A percentile compares a stretch with the other conserved stretches of the same genome.
These are phyloP conservation scores for Acrossocheilus fasciatus DNA, from an alignment of 2,797 vertebrate species.

Conservation along the genomic window DNA sequence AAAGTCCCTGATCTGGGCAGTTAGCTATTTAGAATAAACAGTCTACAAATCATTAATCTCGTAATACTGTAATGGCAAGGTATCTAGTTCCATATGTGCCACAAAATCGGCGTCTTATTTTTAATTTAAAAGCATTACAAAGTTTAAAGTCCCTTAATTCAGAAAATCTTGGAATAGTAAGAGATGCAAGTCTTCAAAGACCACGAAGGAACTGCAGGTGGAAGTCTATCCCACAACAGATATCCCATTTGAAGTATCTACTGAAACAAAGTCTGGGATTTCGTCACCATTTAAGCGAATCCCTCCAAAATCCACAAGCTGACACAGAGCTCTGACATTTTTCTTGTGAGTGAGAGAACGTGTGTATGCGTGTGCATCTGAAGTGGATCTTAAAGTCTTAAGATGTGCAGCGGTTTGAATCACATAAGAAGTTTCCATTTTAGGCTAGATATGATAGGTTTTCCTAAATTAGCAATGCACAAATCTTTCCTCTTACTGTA, in stretches of 20 bases:
- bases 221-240: neutral
- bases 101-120: neutral
- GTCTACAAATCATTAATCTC: conserved; percentile 30
- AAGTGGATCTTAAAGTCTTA: neutral
- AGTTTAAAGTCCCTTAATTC: conserved; percentile 5
- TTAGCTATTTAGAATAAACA: conserved; percentile 12
- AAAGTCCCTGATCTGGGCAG: conserved; percentile 2
- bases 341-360: neutral
- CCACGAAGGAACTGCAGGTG: conserved; percentile 16
- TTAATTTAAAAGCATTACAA: neutral
- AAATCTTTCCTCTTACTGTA: conserved; percentile 37
- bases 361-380: neutral
- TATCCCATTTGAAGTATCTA: conserved; percentile 1
- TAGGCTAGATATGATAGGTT: conserved; percentile 31
- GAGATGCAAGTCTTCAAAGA: neutral
- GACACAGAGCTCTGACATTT: neutral
- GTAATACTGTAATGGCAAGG: conserved; percentile 20
- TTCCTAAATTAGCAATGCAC: conserved; percentile 34
- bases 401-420: conserved; percentile 15
- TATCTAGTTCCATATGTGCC: neutral
- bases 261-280: conserved; percentile 16
- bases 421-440: conserved; percentile 39
- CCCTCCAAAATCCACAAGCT: neutral
- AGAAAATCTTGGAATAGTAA: neutral
- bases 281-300: conserved; percentile 27